A percentile compares a stretch with the other conserved stretches of the same genome.
These are phyloP conservation scores for Linnaemya tessellans DNA, from an alignment of 2,888 invertebrate genomes.

Conservation along the genomic window DNA sequence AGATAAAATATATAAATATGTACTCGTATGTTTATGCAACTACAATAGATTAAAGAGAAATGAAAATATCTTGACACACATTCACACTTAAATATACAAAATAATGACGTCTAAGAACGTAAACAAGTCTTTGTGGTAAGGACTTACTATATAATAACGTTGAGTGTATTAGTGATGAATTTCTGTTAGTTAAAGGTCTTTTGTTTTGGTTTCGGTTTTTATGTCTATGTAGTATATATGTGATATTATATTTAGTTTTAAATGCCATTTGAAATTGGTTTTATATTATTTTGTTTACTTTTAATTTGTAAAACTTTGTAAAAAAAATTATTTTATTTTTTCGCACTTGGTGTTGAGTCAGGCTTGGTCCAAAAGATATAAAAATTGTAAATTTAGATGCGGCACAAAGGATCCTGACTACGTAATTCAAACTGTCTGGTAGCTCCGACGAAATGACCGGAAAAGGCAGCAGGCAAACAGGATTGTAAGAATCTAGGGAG, in stretches of 20 bases:
- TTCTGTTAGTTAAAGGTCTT: slow-evolving; percentile 12
- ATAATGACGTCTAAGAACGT: slow-evolving; percentile 13
- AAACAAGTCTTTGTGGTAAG: background rate
- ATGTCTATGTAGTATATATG: slow-evolving; percentile 37
- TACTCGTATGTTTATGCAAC: background rate
- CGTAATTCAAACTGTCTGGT: slow-evolving; percentile 90
- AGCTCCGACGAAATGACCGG: slow-evolving; percentile 95
- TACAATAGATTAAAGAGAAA: slow-evolving; percentile 23
- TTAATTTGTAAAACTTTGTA: slow-evolving; percentile 37
- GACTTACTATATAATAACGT: slow-evolving; percentile 5
- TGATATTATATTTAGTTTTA: slow-evolving; percentile 53
- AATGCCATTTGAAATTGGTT: slow-evolving; percentile 52
- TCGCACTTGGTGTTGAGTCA: slow-evolving; percentile 15
- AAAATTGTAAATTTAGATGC: slow-evolving; percentile 73
- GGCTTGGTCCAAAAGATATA: slow-evolving; percentile 46
- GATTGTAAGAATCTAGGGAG: slow-evolving; percentile 90
- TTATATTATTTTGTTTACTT: slow-evolving; percentile 34
- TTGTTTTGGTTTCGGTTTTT: slow-evolving; percentile 26
- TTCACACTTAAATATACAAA: slow-evolving; percentile 2
- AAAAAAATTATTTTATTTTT: slow-evolving; percentile 37
- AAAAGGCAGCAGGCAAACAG: slow-evolving; percentile 96
- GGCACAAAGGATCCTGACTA: slow-evolving; percentile 78
- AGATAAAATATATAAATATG: background rate
- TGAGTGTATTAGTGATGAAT: slow-evolving; percentile 32
- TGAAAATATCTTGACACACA: slow-evolving; percentile 26